Percentiles rank a stretch among this genome's conserved stretches.
Conservation (phyloP, 2,888 invertebrate genomes). For the Rhimphoctona megacephalus region DNA sequence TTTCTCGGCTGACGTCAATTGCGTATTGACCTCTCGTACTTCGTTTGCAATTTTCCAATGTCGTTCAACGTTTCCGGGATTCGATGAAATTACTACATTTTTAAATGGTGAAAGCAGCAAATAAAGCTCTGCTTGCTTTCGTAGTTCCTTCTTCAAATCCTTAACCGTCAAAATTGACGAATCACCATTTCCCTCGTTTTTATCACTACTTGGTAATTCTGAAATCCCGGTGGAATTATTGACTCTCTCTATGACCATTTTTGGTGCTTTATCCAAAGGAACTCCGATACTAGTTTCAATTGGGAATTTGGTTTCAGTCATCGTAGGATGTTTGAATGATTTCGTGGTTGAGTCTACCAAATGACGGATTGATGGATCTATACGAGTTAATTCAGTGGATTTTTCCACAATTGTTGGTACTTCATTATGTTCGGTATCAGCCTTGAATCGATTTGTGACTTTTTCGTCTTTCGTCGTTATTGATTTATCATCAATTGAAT, state of each 20-base stretch:
- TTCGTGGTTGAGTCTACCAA: neutral
- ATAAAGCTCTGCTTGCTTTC: slow-evolving; percentile 35
- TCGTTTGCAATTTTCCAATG: slow-evolving; percentile 11
- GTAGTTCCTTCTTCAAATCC: slow-evolving; percentile 57
- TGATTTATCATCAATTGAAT: neutral
- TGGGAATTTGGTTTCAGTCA: neutral
- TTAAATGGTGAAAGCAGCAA: slow-evolving; percentile 1
- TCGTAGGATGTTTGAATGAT: neutral
- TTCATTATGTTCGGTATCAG: slow-evolving; percentile 9
- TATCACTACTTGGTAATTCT: neutral
- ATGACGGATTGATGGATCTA: slow-evolving; percentile 11
- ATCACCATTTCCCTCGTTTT: neutral
- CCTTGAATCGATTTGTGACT: slow-evolving; percentile 51
- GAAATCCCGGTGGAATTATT: neutral
- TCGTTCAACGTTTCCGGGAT: neutral
- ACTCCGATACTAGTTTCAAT: neutral
- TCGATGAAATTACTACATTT: neutral
- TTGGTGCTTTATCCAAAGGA: slow-evolving; percentile 4
- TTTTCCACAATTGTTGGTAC: slow-evolving; percentile 2
- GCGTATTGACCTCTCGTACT: slow-evolving; percentile 49
- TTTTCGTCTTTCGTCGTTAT: neutral
- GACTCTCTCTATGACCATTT: neutral
- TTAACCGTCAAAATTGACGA: slow-evolving; percentile 41
- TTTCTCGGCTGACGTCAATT: slow-evolving; percentile 59
- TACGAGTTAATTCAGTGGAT: neutral